Base-by-base conservation (phyloP, 1,140 invertebrate genomes). In the Aphelenchoides fujianensis region DNA sequence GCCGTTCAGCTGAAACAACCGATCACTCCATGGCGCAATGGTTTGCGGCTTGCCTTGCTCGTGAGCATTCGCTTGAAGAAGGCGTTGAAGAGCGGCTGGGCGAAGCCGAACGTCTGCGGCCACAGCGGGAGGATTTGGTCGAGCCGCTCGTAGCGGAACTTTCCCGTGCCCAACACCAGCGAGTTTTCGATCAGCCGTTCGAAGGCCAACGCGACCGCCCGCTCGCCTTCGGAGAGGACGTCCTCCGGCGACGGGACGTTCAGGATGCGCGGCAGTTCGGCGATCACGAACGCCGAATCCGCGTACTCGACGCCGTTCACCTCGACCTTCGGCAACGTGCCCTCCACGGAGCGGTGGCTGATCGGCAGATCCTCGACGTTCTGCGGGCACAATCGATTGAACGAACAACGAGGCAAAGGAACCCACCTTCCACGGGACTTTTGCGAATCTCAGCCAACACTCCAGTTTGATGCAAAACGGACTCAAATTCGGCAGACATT, bases 121-220 rank as follows among this genome's bases (percentile, higher is more conserved):
- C 27, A 34, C 28, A 72, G 69, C 1, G 71, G 64, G 3, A 72
- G 31, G 28, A 72, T 36, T 35, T 72, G 32, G 28, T 70, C 52
- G 31, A 72, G 32, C 36, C 71, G 68, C 30, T 53, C 67, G n/a
- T 71, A 71, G 3, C 66, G 68, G 31, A 69, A 69, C 23, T 71
- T 53, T 23, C 34, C 31, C 23, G 28, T 54, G 19, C 64, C 35
- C 16, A 55, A 55, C 16, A 19, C 53, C 19, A 78, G 35, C n/a
- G 95, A 92, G 84, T 94, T 94, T 86, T 95, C 92, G 78, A 94
- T 90, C 92, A 95, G 94, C 30, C 91, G 92, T 81, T 93, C 92
- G 87, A 92, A 93, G 16, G 92, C 92, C 85, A 94, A 92, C 5
- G 91, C 89, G 7, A 93, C 88, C 78, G 91, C 92, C 72, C 90